Conservation (phyloP, 2,888 invertebrate genomes). For the Tachystola acroxantha region DNA sequence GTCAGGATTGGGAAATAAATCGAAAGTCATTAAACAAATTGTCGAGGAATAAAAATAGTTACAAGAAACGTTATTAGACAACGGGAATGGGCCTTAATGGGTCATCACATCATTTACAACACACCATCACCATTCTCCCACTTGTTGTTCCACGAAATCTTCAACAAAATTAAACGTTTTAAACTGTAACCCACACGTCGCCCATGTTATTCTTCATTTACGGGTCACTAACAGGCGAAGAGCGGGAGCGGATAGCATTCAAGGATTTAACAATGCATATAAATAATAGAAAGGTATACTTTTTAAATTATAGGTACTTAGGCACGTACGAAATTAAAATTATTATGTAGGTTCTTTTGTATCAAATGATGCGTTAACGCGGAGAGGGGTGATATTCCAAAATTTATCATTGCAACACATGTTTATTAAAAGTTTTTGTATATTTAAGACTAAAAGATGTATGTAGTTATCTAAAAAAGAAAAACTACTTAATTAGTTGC, state of each 20-base stretch:
- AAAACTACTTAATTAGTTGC: no score
- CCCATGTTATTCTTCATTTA: conserved; percentile 33
- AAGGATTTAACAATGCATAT: not conserved
- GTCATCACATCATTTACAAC: conserved; percentile 22
- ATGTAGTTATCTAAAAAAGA: no score
- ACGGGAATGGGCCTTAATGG: conserved; percentile 52
- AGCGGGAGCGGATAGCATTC: conserved; percentile 11
- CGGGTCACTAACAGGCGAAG: conserved; percentile 11
- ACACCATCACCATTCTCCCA: conserved; percentile 15
- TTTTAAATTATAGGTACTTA: no score
- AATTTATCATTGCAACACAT: no score
- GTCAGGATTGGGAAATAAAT: not conserved
- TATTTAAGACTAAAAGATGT: no score
- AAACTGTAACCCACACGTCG: conserved; percentile 47
- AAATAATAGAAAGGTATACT: no score
- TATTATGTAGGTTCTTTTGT: no score
- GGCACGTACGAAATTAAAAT: no score
- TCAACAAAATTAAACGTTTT: conserved; percentile 62
- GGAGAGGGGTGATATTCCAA: no score
- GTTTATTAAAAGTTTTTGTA: no score
- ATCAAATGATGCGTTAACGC: no score
- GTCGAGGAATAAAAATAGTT: not conserved
- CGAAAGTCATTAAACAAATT: conserved; percentile 7
- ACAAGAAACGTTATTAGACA: conserved; percentile 4
- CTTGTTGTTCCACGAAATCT: conserved; percentile 42